These are phyloP conservation scores for Cryptus viduatorius DNA, from an alignment of 2,888 invertebrate genomes.

Conservation along the genomic window DNA sequence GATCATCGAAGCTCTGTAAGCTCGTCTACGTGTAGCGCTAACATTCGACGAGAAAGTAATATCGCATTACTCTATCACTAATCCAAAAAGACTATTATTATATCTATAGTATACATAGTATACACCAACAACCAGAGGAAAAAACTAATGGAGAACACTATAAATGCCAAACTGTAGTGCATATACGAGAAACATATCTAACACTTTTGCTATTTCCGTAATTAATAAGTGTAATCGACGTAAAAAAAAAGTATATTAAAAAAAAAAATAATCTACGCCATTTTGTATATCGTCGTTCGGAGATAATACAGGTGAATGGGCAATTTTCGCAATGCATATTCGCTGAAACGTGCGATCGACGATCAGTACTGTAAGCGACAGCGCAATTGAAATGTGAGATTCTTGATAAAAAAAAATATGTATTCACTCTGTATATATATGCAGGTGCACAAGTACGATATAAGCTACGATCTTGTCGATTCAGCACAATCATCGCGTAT, in stretches of 20 bases:
- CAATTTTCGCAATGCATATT: constrained; percentile 32
- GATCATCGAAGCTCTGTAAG: constrained; percentile 23
- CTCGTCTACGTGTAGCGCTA: constrained; percentile 26
- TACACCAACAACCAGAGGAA: neutral
- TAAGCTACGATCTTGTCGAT: constrained; percentile 52
- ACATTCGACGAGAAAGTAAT: constrained; percentile 20
- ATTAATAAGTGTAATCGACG: constrained; percentile 40
- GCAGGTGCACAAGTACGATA: constrained; percentile 21
- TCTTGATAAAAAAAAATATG: constrained; percentile 12
- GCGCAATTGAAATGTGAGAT: constrained; percentile 27
- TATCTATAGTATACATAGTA: constrained; percentile 23
- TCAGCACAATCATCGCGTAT: constrained; percentile 62
- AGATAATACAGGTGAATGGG: constrained; percentile 41
- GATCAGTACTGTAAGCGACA: constrained; percentile 1
- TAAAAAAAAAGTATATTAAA: constrained; percentile 29
- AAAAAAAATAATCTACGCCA: constrained; percentile 45
- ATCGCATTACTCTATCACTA: constrained; percentile 44
- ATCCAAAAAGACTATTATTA: constrained; percentile 34
- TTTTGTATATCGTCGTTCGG: constrained; percentile 51
- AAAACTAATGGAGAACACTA: constrained; percentile 16
- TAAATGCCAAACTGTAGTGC: constrained; percentile 51
- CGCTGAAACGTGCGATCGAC: constrained; percentile 18
- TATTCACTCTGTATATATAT: constrained; percentile 35
- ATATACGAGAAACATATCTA: constrained; percentile 59
- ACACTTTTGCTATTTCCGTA: constrained; percentile 60